Evolutionary conservation across 2,888 invertebrate species (phyloP), one percentile per base, ranked within the genome.

Genomic region (Camptogramma bilineatum): DNA sequence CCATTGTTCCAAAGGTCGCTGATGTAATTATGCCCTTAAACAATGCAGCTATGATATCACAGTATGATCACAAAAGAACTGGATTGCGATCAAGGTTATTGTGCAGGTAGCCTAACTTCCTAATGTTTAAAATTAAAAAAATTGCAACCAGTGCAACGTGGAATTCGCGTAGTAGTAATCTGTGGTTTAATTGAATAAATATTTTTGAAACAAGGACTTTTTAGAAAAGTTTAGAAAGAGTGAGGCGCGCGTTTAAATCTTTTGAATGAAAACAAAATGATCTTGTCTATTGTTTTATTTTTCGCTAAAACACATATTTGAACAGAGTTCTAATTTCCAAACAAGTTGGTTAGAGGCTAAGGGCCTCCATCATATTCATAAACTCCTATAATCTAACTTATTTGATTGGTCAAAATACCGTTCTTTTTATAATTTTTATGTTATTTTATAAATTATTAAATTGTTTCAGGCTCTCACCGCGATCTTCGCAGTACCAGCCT

Each of bases 391-490:
- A n/a, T n/a, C n/a, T n/a, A n/a, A n/a, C n/a, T n/a, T n/a, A n/a
- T n/a, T n/a, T n/a, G n/a, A n/a, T n/a, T n/a, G n/a, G n/a, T n/a
- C n/a, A n/a, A n/a, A n/a, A n/a, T n/a, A n/a, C n/a, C n/a, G n/a
- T n/a, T 4, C 24, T 24, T 24, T 24, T 24, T 24, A 24, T 4
- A 7, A 4, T 28, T 5, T 28, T 7, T 10, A 7, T 13, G 9
- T 8, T 1, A 34, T 10, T 34, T 34, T 13, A 28, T 28, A 28
- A 4, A 28, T 39, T 39, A 2, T 39, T 39, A 4, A 18, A 19
- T 77, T 69, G 34, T 88, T 87, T 0, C 86, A 92, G 91, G 72
- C 81, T 34, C 51, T 86, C 31, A 53, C 74, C 4, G 73, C 73
- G 46, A 48, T 65, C 44, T 62, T 63, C 58, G 21, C 48, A 4